A percentile compares a stretch with the other conserved stretches of the same genome.
These are phyloP conservation scores for Cynocephalus volans DNA, from an alignment of 2,113 vertebrate species.

Conservation along the genomic window DNA sequence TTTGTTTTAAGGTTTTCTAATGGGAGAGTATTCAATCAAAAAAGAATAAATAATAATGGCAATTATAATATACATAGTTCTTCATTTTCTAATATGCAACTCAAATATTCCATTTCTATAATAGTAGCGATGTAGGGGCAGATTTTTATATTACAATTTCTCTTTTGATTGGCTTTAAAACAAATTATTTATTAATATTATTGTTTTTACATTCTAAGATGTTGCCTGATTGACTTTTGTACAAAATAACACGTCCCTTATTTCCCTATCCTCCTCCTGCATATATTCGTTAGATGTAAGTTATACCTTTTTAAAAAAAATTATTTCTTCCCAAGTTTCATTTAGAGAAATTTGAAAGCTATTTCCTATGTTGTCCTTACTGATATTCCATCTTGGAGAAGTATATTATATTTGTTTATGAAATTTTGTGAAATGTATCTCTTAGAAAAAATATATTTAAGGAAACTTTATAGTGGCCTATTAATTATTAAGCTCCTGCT, in stretches of 20 bases:
- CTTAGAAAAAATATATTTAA: constrained; percentile 22
- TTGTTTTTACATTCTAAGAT: too few species aligned
- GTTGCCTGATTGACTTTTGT: neutral
- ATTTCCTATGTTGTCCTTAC: neutral
- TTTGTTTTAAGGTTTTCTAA: neutral
- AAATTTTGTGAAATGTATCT: neutral
- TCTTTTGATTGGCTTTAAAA: neutral
- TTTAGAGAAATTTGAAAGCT: neutral
- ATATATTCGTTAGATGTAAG: neutral
- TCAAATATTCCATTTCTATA: constrained; percentile 8
- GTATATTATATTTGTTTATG: neutral
- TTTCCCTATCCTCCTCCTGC: neutral
- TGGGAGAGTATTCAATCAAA: neutral
- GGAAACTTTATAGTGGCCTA: neutral
- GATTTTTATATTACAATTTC: neutral
- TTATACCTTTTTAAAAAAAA: neutral
- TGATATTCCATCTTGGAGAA: constrained; percentile 11
- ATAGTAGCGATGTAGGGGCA: neutral
- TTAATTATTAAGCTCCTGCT: neutral
- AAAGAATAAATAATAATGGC: neutral
- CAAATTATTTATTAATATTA: too few species aligned
- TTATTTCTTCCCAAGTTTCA: constrained; percentile 20
- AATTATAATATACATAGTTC: constrained; percentile 2
- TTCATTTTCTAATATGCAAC: neutral
- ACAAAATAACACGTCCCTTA: neutral